Percentiles rank a stretch among this genome's conserved stretches.
These are phyloP conservation scores for Cliona cf. orientalis DNA, from an alignment of 37 sponge, comb jelly and placozoan genomes.

Conservation along the genomic window DNA sequence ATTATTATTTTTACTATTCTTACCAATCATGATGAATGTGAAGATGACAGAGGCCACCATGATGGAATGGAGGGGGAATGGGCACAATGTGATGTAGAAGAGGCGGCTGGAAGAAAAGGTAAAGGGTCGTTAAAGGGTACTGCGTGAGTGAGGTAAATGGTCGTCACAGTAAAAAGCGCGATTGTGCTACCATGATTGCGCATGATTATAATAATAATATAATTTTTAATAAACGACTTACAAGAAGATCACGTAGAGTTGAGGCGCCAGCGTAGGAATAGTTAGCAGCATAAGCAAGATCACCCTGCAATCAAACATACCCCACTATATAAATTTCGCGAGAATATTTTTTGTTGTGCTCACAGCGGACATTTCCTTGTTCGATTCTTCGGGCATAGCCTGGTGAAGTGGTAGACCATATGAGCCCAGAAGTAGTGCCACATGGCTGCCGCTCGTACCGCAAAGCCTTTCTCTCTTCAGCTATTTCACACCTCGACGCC, in stretches of 20 bases:
- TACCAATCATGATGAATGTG: slow-evolving; percentile 18
- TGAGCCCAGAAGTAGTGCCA: slow-evolving; percentile 64
- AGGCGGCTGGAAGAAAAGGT: slow-evolving; percentile 6
- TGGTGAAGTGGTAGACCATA: slow-evolving; percentile 17
- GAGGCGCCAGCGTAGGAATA: slow-evolving; percentile 3
- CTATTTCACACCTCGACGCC: slow-evolving; percentile 2
- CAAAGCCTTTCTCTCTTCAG: not conserved
- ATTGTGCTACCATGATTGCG: not conserved
- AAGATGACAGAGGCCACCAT: slow-evolving; percentile 17
- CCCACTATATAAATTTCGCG: not conserved
- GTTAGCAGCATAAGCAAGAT: not conserved
- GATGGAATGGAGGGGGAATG: slow-evolving; percentile 22
- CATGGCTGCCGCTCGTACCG: slow-evolving; percentile 2
- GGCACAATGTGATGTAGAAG: slow-evolving; percentile 30
- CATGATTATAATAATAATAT: not conserved
- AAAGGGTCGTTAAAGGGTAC: not conserved
- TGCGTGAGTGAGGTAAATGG: not conserved
- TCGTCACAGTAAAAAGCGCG: not conserved
- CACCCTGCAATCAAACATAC: slow-evolving; percentile 1
- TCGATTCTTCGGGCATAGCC: not conserved
- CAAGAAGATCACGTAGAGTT: slow-evolving; percentile 26
- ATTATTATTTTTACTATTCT: too few relatives aligned
- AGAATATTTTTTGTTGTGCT: not conserved
- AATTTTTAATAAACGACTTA: slow-evolving; percentile 7
- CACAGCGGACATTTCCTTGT: slow-evolving; percentile 11